A percentile compares a stretch with the other conserved stretches of the same genome.
Evolutionary conservation across 2,113 vertebrate species (phyloP).

Genomic region (Smithornis capensis): DNA sequence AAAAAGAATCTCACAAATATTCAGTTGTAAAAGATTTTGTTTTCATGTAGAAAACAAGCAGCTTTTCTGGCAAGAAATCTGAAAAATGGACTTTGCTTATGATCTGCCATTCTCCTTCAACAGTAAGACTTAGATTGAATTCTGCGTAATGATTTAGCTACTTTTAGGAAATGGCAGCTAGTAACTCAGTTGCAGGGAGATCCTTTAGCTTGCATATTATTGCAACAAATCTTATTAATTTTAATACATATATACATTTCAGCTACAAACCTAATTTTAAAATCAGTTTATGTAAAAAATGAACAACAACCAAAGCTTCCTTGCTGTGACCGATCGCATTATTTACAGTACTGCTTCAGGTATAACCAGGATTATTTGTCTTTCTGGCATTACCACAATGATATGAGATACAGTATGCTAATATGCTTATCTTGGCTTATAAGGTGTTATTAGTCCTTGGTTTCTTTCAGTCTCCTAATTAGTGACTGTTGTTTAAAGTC

Average conservation of each 20-base stretch:
- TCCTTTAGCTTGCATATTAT: constrained; percentile 18
- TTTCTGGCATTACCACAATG: constrained; percentile 64
- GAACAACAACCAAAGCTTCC: not conserved
- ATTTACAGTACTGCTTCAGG: constrained; percentile 64
- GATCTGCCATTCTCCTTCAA: not conserved
- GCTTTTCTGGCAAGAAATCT: not conserved
- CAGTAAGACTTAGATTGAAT: not conserved
- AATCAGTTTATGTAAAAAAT: constrained; percentile 43
- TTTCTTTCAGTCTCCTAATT: constrained; percentile 73
- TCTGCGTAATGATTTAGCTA: constrained; percentile 20
- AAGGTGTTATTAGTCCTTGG: constrained; percentile 66
- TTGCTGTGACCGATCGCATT: constrained; percentile 69
- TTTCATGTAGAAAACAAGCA: not conserved
- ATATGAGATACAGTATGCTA: constrained; percentile 66
- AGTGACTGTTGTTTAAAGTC: constrained; percentile 63
- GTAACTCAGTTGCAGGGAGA: not conserved
- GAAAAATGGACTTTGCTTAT: constrained; percentile 1
- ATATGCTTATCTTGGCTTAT: constrained; percentile 58
- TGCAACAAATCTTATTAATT: constrained; percentile 29
- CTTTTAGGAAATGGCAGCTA: constrained; percentile 6
- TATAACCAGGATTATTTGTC: constrained; percentile 75
- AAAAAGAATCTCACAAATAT: not conserved
- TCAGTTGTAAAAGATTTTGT: not conserved
- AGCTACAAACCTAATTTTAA: constrained; percentile 51
- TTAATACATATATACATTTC: constrained; percentile 53